phyloP scores from a whole-genome alignment of 2,797 vertebrate genomes.

The Lindbergichthys nudifrons region DNA sequence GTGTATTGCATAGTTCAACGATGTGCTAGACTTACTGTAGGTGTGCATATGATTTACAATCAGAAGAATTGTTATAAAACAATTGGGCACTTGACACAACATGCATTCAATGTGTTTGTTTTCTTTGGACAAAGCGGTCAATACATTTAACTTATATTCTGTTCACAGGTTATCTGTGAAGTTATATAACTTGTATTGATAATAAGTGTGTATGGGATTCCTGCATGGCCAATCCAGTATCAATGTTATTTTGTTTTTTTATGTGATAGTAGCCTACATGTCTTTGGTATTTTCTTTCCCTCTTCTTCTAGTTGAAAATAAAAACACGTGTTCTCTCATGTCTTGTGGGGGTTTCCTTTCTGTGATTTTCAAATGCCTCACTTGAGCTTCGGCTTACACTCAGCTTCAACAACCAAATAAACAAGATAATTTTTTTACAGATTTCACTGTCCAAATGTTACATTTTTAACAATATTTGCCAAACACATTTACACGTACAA shows the following conservation, averaged over 20 bases:
- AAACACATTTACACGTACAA: too few relatives aligned
- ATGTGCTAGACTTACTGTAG: not conserved
- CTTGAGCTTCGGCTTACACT: not conserved
- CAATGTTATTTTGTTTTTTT: slow-evolving; percentile 11
- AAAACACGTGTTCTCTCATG: not conserved
- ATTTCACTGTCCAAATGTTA: not conserved
- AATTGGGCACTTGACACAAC: not conserved
- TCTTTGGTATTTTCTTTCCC: slow-evolving; percentile 18
- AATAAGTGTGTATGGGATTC: not conserved
- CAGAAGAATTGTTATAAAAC: not conserved
- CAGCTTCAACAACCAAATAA: not conserved
- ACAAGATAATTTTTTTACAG: not conserved
- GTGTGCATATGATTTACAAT: not conserved
- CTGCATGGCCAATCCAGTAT: not conserved
- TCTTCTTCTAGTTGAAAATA: not conserved
- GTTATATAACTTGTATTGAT: not conserved
- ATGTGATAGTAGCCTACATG: not conserved
- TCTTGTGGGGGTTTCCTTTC: slow-evolving; percentile 33
- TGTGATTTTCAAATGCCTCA: slow-evolving; percentile 12
- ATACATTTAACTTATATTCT: not conserved
- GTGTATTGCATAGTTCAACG: not conserved
- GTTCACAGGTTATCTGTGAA: not conserved
- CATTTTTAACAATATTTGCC: not conserved
- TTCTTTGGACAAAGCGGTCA: not conserved
- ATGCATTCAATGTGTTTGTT: too few relatives aligned